Evolutionary conservation across 1,140 invertebrate species (phyloP).

Genomic region (Lerema accius): DNA sequence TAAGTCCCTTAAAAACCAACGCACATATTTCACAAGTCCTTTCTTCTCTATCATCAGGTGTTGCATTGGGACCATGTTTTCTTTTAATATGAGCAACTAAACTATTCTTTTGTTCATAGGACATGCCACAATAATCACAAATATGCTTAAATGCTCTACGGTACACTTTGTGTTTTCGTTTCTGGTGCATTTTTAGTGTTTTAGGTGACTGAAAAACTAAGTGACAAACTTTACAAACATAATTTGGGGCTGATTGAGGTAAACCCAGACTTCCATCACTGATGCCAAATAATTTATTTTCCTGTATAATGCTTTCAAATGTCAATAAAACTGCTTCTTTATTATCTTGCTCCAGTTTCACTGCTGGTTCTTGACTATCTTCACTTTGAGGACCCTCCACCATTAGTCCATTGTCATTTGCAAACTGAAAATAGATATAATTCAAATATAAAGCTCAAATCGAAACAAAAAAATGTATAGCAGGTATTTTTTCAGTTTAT

Average conservation of each 20-base stretch:
- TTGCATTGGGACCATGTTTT: conserved; percentile 66
- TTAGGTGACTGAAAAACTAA: conserved; percentile 67
- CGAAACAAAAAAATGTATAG: too few relatives aligned
- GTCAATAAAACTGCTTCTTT: conserved; percentile 63
- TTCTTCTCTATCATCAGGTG: conserved; percentile 60
- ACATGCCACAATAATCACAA: conserved; percentile 70
- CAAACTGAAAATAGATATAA: conserved; percentile 59
- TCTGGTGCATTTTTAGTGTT: conserved; percentile 69
- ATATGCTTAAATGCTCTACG: conserved; percentile 65
- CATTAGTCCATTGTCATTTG: conserved; percentile 58
- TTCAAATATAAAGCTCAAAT: too few relatives aligned
- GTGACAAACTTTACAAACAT: conserved; percentile 72
- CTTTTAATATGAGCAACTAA: conserved; percentile 70
- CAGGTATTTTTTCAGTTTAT: too few relatives aligned
- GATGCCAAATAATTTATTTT: conserved; percentile 48
- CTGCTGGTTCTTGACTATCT: conserved; percentile 61
- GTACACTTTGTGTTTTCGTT: conserved; percentile 65
- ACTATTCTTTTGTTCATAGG: conserved; percentile 71
- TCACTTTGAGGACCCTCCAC: conserved; percentile 59
- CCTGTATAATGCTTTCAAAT: conserved; percentile 65
- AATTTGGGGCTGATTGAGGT: conserved; percentile 38
- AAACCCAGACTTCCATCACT: conserved; percentile 13
- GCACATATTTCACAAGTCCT: conserved; percentile 72
- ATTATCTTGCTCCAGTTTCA: conserved; percentile 63
- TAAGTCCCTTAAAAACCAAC: conserved; percentile 70